phyloP scores from a whole-genome alignment of 2,888 invertebrate genomes.

The Criorhina ranunculi region DNA sequence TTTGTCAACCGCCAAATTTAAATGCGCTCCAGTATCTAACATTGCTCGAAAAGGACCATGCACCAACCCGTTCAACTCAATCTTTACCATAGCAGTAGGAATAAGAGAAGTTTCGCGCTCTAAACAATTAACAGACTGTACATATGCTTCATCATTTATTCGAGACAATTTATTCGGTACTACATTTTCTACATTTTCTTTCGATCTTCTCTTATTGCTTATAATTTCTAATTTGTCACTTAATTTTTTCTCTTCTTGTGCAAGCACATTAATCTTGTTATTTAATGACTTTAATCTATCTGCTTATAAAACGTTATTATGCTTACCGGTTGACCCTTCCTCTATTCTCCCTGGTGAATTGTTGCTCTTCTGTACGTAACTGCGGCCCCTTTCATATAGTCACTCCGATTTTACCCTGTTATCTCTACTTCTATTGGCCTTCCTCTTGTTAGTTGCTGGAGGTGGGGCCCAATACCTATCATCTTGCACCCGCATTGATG shows the following conservation, averaged over 20 bases:
- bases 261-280: neutral
- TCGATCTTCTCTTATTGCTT: neutral
- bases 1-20: neutral
- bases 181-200: neutral
- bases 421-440: neutral
- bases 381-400: neutral
- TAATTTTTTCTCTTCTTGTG: neutral
- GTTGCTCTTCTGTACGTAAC: neutral
- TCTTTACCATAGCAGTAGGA: constrained; percentile 23
- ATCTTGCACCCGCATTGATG: neutral
- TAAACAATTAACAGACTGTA: constrained; percentile 2
- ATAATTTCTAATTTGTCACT: neutral
- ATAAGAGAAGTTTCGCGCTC: neutral
- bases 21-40: constrained; percentile 13
- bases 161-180: neutral
- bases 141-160: constrained; percentile 15
- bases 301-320: neutral
- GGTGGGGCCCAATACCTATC: neutral
- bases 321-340: neutral
- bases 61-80: neutral
- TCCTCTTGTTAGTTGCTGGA: neutral
- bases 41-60: constrained; percentile 17
- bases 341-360: neutral
- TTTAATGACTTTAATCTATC: neutral
- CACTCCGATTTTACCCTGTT: neutral